These are phyloP conservation scores for Siniperca obscura DNA, from an alignment of 2,797 vertebrate species.

Conservation along the genomic window DNA sequence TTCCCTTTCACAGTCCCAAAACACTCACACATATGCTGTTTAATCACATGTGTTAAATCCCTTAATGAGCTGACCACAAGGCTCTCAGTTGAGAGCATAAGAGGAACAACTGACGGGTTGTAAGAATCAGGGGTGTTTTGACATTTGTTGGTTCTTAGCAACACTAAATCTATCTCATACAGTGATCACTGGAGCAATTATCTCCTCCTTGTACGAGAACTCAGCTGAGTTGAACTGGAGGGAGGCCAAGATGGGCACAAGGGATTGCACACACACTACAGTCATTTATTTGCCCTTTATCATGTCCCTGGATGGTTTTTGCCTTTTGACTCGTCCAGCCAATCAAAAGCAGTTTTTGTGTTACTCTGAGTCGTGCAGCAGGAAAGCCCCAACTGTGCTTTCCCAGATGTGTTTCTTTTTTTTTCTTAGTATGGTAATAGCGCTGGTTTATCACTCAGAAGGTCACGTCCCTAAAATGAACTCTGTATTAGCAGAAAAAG, in stretches of 20 bases:
- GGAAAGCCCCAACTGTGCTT: slow-evolving; percentile 75
- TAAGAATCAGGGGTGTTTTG: slow-evolving; percentile 62
- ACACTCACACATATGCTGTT: slow-evolving; percentile 56
- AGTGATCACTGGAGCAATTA: slow-evolving; percentile 71
- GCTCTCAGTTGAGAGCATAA: slow-evolving; percentile 55
- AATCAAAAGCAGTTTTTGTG: slow-evolving; percentile 49
- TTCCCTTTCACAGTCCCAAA: slow-evolving; percentile 56
- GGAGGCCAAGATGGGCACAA: slow-evolving; percentile 72
- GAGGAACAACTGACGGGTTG: slow-evolving; percentile 70
- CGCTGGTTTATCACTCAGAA: slow-evolving; percentile 62
- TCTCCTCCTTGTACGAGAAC: slow-evolving; percentile 60
- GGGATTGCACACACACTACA: slow-evolving; percentile 59
- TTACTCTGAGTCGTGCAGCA: slow-evolving; percentile 50
- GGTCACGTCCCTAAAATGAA: slow-evolving; percentile 72
- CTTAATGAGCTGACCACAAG: slow-evolving; percentile 70
- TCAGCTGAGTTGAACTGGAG: slow-evolving; percentile 77
- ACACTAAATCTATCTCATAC: slow-evolving; percentile 71
- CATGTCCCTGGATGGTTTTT: slow-evolving; percentile 42
- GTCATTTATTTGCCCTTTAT: slow-evolving; percentile 62
- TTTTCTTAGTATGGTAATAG: slow-evolving; percentile 42
- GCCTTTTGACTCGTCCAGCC: slow-evolving; percentile 22
- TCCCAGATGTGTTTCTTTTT: slow-evolving; percentile 60
- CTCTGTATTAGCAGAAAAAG: slow-evolving; percentile 40
- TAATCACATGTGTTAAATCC: slow-evolving; percentile 77
- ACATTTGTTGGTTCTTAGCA: slow-evolving; percentile 69